A percentile compares a stretch with the other conserved stretches of the same genome.
Conservation (phyloP, 2,888 invertebrate genomes). For the Lampropteryx suffumata region DNA sequence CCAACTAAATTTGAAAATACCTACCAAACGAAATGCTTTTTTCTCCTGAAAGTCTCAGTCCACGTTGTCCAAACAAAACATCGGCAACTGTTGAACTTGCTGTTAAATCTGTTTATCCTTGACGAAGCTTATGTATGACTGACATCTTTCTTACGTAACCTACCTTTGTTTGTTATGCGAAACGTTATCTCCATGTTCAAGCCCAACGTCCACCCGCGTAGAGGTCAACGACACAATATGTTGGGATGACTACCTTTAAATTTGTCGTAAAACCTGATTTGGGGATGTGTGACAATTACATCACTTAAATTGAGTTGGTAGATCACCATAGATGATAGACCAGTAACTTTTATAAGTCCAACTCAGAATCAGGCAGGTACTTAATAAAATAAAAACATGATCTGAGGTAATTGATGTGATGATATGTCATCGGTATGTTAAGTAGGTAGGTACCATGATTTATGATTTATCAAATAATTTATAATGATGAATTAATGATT, state of each 20-base stretch:
- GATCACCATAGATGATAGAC: slow-evolving; percentile 28
- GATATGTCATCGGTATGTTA: neutral
- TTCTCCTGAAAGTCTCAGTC: neutral
- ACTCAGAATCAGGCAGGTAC: neutral
- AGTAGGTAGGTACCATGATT: neutral
- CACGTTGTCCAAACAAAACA: slow-evolving; percentile 9
- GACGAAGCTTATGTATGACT: slow-evolving; percentile 9
- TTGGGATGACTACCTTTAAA: slow-evolving; percentile 35
- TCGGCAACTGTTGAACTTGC: slow-evolving; percentile 12
- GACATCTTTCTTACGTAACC: slow-evolving; percentile 25
- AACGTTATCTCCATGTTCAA: slow-evolving; percentile 53
- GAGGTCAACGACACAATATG: slow-evolving; percentile 65
- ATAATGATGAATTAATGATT: no score
- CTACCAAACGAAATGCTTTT: no score
- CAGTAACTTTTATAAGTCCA: slow-evolving; percentile 3
- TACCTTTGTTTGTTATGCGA: slow-evolving; percentile 61
- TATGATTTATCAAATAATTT: neutral
- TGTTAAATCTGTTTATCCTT: slow-evolving; percentile 8
- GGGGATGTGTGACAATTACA: slow-evolving; percentile 32
- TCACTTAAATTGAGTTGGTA: slow-evolving; percentile 30
- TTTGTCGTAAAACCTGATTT: slow-evolving; percentile 29
- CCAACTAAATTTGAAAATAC: no score
- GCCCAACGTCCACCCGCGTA: slow-evolving; percentile 54
- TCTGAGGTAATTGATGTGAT: no score
- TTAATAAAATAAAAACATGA: no score